These are phyloP conservation scores for Thamnophis sirtalis DNA, from an alignment of 2,113 vertebrate species.

Conservation along the genomic window DNA sequence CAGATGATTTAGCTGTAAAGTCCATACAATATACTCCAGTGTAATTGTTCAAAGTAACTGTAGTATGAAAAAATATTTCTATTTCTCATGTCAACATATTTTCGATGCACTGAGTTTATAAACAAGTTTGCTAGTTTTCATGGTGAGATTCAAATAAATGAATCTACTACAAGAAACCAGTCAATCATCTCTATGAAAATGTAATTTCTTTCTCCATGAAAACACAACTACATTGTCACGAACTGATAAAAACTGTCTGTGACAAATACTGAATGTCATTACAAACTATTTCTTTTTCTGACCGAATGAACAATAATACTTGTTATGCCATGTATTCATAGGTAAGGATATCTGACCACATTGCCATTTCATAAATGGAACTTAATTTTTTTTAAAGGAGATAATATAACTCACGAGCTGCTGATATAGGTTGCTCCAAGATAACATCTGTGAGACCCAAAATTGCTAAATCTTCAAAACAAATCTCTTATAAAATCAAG, in stretches of 20 bases:
- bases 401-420: background rate
- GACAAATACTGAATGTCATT: slow-evolving; percentile 53
- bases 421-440: background rate
- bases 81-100: slow-evolving; percentile 67
- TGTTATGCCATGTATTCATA: background rate
- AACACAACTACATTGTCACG: slow-evolving; percentile 64
- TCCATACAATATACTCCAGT: slow-evolving; percentile 55
- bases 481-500: background rate
- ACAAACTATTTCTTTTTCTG: slow-evolving; percentile 36
- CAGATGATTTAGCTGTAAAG: slow-evolving; percentile 56
- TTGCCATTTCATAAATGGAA: background rate
- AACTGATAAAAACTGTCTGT: slow-evolving; percentile 62
- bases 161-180: slow-evolving; percentile 63
- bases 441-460: background rate
- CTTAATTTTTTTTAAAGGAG: background rate
- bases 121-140: slow-evolving; percentile 61
- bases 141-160: slow-evolving; percentile 66
- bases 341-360: background rate
- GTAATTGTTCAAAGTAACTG: slow-evolving; percentile 49
- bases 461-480: background rate
- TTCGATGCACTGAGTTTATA: slow-evolving; percentile 64
- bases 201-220: slow-evolving; percentile 58
- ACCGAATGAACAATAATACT: slow-evolving; percentile 42
- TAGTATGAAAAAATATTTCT: slow-evolving; percentile 58
- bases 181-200: slow-evolving; percentile 64